These are phyloP conservation scores for Platynereis dumerilii DNA, from an alignment of 2,888 invertebrate species.

Conservation along the genomic window DNA sequence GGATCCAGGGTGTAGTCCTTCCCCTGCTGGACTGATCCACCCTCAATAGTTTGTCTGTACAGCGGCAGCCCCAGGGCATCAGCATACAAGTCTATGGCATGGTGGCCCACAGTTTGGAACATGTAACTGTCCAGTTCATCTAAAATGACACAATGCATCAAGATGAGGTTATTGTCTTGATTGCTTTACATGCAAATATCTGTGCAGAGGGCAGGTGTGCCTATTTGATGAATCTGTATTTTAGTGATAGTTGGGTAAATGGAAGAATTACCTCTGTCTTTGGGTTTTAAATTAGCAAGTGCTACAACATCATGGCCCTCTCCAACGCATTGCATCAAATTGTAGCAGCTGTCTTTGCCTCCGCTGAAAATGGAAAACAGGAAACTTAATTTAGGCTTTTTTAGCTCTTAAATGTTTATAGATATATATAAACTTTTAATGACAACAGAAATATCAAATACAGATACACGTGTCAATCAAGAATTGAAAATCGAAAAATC, in stretches of 20 bases:
- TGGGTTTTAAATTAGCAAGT: conserved; percentile 88
- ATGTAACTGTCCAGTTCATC: conserved; percentile 94
- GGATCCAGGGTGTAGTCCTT: conserved; percentile 68
- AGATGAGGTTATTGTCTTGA: too few relatives aligned
- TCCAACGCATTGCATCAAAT: conserved; percentile 96
- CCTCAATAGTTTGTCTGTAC: conserved; percentile 83
- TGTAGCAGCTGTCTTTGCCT: conserved; percentile 99
- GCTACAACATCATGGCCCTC: conserved; percentile 93
- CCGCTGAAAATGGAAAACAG: conserved; percentile 74
- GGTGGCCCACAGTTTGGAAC: conserved; percentile 99
- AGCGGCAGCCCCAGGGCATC: conserved; percentile 93
- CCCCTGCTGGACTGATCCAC: conserved; percentile 80
- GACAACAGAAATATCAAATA: too few relatives aligned
- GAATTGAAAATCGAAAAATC: too few relatives aligned
- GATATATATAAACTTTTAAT: too few relatives aligned
- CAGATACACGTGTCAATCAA: too few relatives aligned
- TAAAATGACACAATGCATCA: too few relatives aligned
- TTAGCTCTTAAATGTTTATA: too few relatives aligned
- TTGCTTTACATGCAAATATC: too few relatives aligned
- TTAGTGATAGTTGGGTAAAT: too few relatives aligned
- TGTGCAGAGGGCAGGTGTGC: too few relatives aligned
- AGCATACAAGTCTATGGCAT: conserved; percentile 88
- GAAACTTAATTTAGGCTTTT: not conserved
- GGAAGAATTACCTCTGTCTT: conserved; percentile 80
- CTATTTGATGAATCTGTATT: too few relatives aligned